phyloP scores from a whole-genome alignment of 23 tunicate genomes.

The Botrylloides violaceus region DNA sequence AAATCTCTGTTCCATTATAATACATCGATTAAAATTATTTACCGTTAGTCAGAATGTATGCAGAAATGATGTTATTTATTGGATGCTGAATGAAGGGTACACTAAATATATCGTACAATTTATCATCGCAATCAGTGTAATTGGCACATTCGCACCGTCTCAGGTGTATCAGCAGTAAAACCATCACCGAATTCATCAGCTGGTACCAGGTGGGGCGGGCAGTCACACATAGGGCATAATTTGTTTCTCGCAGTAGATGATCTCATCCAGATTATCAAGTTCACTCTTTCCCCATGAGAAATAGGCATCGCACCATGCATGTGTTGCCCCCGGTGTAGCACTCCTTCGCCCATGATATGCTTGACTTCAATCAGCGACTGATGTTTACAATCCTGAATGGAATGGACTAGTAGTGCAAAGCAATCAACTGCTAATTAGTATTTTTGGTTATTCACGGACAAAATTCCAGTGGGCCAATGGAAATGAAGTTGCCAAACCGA shows the following conservation, averaged over 20 bases:
- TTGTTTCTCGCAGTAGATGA: slow-evolving; percentile 49
- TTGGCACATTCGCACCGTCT: slow-evolving; percentile 3
- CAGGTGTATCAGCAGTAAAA: not conserved
- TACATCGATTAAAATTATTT: no score
- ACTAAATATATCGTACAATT: no score
- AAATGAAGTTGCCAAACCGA: no score
- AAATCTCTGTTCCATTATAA: no score
- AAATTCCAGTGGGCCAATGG: no score
- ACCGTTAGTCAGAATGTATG: no score
- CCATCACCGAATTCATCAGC: slow-evolving; percentile 42
- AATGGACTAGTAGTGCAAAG: no score
- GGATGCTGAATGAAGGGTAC: no score
- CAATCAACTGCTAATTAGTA: no score
- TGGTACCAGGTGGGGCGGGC: slow-evolving; percentile 30
- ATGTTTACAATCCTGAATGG: not conserved
- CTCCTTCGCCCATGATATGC: slow-evolving; percentile 47
- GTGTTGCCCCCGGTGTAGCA: slow-evolving; percentile 78
- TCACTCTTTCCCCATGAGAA: slow-evolving; percentile 35
- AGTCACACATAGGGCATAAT: slow-evolving; percentile 79
- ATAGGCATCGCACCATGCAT: slow-evolving; percentile 83
- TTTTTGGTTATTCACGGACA: no score
- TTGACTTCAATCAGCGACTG: slow-evolving; percentile 24
- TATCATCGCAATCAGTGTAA: no score
- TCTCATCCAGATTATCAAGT: slow-evolving; percentile 80
- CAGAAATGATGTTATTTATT: no score